Percentiles rank a stretch among this genome's conserved stretches.
These are phyloP conservation scores for Oncorhynchus kisutch DNA, from an alignment of 2,113 vertebrate species.

Conservation along the genomic window DNA sequence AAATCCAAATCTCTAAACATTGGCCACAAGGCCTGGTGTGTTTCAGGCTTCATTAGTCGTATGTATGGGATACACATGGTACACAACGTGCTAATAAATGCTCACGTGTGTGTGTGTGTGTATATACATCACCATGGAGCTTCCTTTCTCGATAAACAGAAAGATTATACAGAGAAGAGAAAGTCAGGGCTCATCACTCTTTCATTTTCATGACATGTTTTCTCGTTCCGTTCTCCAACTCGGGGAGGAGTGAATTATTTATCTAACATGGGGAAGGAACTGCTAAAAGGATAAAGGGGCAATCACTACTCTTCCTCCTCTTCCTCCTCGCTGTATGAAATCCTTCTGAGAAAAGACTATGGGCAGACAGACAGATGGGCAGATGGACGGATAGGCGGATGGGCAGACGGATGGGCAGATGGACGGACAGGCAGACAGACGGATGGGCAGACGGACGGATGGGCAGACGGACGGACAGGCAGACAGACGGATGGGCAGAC, in stretches of 20 bases:
- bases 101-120: too few relatives aligned
- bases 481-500: background rate
- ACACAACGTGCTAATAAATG: too few relatives aligned
- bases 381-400: background rate
- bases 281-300: slow-evolving; percentile 24
- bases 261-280: slow-evolving; percentile 11
- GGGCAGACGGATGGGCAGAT: background rate
- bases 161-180: background rate
- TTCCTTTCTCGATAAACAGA: too few relatives aligned
- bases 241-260: slow-evolving; percentile 25
- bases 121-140: too few relatives aligned
- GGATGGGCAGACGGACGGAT: background rate
- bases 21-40: too few relatives aligned
- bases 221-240: slow-evolving; percentile 3
- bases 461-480: too few relatives aligned
- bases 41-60: too few relatives aligned
- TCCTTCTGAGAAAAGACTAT: background rate
- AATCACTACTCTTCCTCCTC: slow-evolving; percentile 12
- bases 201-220: slow-evolving; percentile 21
- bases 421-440: background rate
- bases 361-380: background rate
- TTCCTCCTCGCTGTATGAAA: background rate
- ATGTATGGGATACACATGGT: too few relatives aligned
- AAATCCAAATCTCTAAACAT: too few relatives aligned
- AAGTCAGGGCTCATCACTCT: slow-evolving; percentile 30